phyloP scores from a whole-genome alignment of 2,113 vertebrate genomes.

The Chauna torquata region DNA sequence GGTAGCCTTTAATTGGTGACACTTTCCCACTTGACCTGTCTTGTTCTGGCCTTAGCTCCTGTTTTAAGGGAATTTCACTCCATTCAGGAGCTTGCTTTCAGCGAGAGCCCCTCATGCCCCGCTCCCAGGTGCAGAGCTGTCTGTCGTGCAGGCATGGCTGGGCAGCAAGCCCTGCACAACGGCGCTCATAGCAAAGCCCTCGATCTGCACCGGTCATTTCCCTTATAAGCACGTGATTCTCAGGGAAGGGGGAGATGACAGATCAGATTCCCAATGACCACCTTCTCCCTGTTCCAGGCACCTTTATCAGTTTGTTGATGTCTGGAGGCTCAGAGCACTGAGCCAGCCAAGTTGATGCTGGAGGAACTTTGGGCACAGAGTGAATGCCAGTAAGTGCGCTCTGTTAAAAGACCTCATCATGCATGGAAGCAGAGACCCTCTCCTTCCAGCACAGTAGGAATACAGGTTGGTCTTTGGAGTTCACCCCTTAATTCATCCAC shows the following conservation, averaged over 20 bases:
- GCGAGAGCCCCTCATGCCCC: neutral
- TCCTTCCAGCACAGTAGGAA: neutral
- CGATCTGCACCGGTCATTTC: neutral
- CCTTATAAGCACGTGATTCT: neutral
- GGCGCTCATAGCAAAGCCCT: neutral
- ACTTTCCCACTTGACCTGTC: neutral
- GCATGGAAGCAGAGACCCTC: neutral
- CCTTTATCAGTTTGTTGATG: neutral
- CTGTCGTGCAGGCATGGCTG: accelerated
- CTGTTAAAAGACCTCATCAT: neutral
- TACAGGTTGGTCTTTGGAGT: neutral
- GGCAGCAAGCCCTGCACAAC: neutral
- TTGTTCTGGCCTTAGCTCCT: neutral
- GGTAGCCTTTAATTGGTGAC: neutral
- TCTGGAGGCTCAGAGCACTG: neutral
- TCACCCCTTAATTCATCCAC: neutral
- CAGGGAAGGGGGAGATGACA: neutral
- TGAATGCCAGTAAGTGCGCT: neutral
- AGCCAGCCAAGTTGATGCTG: neutral
- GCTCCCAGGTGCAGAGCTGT: accelerated
- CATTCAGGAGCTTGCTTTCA: accelerated
- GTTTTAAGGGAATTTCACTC: neutral
- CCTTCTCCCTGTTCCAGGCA: neutral
- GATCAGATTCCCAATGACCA: accelerated
- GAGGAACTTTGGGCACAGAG: neutral